Evolutionary conservation across 2,888 invertebrate genomes (phyloP).

Genomic region (Camponotus fellah): DNA sequence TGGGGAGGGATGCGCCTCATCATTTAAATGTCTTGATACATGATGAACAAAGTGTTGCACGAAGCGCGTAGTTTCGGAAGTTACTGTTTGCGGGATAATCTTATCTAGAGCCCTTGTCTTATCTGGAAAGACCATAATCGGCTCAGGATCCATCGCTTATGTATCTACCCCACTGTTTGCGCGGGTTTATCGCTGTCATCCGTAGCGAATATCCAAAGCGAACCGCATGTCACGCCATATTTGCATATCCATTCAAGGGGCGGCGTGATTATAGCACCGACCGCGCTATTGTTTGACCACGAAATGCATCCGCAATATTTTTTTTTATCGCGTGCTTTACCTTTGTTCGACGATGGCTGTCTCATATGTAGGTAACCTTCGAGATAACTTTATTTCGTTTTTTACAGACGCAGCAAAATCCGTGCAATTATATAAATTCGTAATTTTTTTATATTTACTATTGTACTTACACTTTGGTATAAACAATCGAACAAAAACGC

Average conservation of each 20-base stretch:
- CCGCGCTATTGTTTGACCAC: slow-evolving; percentile 18
- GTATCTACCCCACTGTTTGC: slow-evolving; percentile 32
- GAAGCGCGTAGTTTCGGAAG: slow-evolving; percentile 7
- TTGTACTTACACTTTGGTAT: background rate
- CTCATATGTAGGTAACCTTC: background rate
- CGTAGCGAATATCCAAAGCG: background rate
- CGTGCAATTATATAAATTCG: background rate
- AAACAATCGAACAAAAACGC: slow-evolving; percentile 19
- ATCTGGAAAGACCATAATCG: slow-evolving; percentile 14
- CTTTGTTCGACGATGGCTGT: background rate
- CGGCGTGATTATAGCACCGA: slow-evolving; percentile 12
- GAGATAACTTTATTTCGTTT: slow-evolving; percentile 14
- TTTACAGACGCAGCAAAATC: background rate
- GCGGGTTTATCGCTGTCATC: slow-evolving; percentile 25
- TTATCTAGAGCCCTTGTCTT: slow-evolving; percentile 30
- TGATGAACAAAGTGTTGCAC: background rate
- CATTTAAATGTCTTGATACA: no score
- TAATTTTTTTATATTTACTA: background rate
- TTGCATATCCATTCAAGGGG: slow-evolving; percentile 42
- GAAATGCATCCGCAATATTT: slow-evolving; percentile 5
- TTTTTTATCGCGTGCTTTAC: background rate
- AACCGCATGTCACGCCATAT: background rate
- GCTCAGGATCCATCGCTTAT: background rate
- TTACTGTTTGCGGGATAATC: slow-evolving; percentile 22
- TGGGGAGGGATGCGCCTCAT: background rate